Percentiles rank a stretch among this genome's conserved stretches.
Evolutionary conservation across 2,113 vertebrate species (phyloP).

Genomic region (Nerophis lumbriciformis): DNA sequence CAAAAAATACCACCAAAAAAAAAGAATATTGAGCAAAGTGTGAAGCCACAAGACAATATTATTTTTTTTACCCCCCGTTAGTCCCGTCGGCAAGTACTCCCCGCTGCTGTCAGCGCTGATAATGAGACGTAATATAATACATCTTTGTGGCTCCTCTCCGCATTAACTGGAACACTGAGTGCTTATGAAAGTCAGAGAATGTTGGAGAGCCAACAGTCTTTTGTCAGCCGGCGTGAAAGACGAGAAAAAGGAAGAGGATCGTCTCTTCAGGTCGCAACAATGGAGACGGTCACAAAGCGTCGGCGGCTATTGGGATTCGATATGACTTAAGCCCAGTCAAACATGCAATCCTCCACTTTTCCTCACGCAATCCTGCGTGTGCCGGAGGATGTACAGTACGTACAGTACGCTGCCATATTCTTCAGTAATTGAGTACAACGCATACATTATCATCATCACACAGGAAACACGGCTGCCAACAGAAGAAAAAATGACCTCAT

Average conservation of each 20-base stretch:
- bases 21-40: neutral
- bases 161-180: conserved; percentile 24
- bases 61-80: too few species aligned
- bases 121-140: neutral
- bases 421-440: neutral
- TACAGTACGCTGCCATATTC: conserved; percentile 18
- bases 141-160: conserved; percentile 7
- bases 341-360: too few species aligned
- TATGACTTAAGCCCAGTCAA: neutral
- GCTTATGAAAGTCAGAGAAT: conserved; percentile 25
- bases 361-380: too few species aligned
- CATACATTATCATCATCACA: too few species aligned
- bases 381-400: too few species aligned
- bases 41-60: neutral
- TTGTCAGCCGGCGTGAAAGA: conserved; percentile 30
- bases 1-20: neutral
- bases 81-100: neutral
- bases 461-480: too few species aligned
- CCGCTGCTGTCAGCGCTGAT: neutral
- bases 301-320: neutral
- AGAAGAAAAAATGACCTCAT: too few species aligned
- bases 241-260: conserved; percentile 1
- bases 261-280: neutral
- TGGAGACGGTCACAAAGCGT: too few species aligned
- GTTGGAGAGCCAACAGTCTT: conserved; percentile 25